Percentiles rank a stretch among this genome's conserved stretches.
Conservation (phyloP, 1,140 invertebrate species). For the Pomacea maculata region DNA sequence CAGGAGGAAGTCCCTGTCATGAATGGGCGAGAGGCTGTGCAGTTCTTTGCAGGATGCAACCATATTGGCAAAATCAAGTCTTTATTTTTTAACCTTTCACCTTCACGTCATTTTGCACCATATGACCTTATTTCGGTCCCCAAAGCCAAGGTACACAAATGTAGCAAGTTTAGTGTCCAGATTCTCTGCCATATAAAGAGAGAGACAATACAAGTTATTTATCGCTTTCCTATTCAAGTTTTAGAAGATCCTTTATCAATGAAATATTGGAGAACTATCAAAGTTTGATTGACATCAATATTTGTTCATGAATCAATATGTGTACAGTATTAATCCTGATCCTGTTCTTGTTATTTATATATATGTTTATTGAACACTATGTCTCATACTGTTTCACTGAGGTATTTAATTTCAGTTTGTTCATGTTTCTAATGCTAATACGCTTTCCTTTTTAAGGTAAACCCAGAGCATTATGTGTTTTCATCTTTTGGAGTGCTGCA, state of each 20-base stretch:
- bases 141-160: constrained; percentile 52
- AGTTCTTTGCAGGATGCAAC: constrained; percentile 58
- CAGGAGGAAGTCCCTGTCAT: constrained; percentile 51
- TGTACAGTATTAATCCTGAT: not conserved
- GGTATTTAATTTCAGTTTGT: no score
- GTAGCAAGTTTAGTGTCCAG: no score
- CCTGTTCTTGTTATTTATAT: not conserved
- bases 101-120: constrained; percentile 54
- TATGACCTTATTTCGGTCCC: constrained; percentile 61
- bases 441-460: constrained; percentile 21
- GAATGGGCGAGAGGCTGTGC: constrained; percentile 62
- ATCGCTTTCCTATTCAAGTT: no score
- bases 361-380: no score
- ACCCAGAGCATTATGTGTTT: constrained; percentile 60
- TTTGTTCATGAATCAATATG: not conserved
- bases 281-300: not conserved
- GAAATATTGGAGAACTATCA: not conserved
- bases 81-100: constrained; percentile 60
- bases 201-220: no score
- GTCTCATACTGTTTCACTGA: no score
- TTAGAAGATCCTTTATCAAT: not conserved
- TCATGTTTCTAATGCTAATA: no score
- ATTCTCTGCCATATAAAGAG: no score
- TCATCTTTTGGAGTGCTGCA: constrained; percentile 64
- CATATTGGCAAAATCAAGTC: constrained; percentile 60